These are phyloP conservation scores for Bombus superbus DNA, from an alignment of 1,140 invertebrate species.

Conservation along the genomic window DNA sequence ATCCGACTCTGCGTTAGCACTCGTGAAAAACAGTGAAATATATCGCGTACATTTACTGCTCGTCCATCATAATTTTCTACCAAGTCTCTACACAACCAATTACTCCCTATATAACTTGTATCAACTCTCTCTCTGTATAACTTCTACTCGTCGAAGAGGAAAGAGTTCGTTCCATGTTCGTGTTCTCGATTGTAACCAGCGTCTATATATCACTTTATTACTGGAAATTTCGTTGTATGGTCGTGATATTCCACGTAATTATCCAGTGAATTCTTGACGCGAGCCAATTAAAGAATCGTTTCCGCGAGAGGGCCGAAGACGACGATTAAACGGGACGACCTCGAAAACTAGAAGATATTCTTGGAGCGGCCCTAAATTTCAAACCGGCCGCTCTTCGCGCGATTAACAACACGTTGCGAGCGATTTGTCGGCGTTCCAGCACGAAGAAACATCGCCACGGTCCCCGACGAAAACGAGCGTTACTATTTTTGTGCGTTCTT, in stretches of 20 bases:
- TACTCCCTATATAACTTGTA: too few species aligned
- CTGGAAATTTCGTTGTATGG: not conserved
- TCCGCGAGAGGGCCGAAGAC: not conserved
- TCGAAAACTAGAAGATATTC: constrained; percentile 32
- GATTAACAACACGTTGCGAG: constrained; percentile 55
- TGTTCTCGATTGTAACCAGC: too few species aligned
- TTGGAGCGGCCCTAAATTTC: constrained; percentile 45
- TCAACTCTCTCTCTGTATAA: too few species aligned
- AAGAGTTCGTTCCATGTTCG: too few species aligned
- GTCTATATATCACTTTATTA: too few species aligned
- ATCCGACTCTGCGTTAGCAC: too few species aligned
- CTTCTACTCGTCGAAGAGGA: too few species aligned
- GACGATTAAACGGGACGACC: constrained; percentile 26
- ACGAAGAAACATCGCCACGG: constrained; percentile 47
- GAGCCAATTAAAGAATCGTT: constrained; percentile 19
- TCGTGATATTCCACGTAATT: not conserved
- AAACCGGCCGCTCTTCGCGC: constrained; percentile 30
- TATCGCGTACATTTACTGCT: too few species aligned
- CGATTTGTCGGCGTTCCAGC: constrained; percentile 55
- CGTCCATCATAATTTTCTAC: too few species aligned
- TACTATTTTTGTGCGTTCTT: constrained; percentile 51
- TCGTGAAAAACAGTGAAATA: too few species aligned
- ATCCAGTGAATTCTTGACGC: not conserved
- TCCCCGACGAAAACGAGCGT: constrained; percentile 42
- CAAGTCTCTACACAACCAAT: too few species aligned